Evolutionary conservation across 2,888 invertebrate species (phyloP).

Genomic region (Lasioglossum villosulum): DNA sequence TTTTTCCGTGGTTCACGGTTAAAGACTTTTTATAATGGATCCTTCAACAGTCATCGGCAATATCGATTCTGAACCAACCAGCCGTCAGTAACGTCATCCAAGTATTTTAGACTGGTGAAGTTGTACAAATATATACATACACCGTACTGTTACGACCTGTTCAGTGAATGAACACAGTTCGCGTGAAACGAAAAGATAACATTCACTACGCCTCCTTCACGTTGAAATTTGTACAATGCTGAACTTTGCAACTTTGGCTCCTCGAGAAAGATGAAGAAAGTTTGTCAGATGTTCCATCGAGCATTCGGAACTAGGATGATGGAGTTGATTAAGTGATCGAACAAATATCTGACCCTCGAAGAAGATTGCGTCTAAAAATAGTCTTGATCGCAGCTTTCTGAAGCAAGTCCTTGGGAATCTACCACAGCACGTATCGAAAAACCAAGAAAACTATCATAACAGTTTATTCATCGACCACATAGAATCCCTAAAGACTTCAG

Average conservation of each 20-base stretch:
- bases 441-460: not conserved
- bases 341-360: not conserved
- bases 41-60: too few species aligned
- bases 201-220: too few species aligned
- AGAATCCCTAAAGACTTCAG: not conserved
- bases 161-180: too few species aligned
- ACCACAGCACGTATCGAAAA: not conserved
- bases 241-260: not conserved
- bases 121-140: too few species aligned
- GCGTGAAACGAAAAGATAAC: too few species aligned
- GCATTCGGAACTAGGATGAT: not conserved
- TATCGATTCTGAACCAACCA: too few species aligned
- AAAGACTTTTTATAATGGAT: too few species aligned
- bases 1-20: too few species aligned
- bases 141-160: too few species aligned
- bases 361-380: not conserved
- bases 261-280: not conserved
- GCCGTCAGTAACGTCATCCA: too few species aligned
- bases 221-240: not conserved
- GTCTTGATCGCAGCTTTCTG: not conserved
- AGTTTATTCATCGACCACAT: not conserved
- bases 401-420: not conserved
- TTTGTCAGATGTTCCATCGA: constrained; percentile 6
- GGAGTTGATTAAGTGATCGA: not conserved
- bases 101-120: too few species aligned